Base-by-base conservation (phyloP, 2,113 vertebrate genomes). In the Nothocercus nigrocapillus region DNA sequence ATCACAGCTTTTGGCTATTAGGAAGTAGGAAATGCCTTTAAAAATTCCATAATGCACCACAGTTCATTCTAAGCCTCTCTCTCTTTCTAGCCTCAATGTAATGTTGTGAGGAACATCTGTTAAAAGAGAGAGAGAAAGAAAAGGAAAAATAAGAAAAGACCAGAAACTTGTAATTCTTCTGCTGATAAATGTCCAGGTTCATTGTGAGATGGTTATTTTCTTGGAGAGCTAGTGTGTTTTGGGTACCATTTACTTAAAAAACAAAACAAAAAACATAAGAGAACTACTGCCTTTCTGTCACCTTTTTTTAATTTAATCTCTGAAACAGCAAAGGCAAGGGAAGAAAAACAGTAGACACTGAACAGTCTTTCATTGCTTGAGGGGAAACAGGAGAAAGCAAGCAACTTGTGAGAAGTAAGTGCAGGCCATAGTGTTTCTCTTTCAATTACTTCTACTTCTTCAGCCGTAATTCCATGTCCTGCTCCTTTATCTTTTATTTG, bases 11-110 rank as follows among this genome's bases (percentile, higher is more conserved):
- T 96, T 97, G 97, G 96, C 96, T 94, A 72, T 89, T 67, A 45
- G 80, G 80, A 85, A 96, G 95, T 92, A 97, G 97, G 96, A 98
- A 98, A 97, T 97, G 92, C 97, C 97, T 97, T 94, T 95, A 94
- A 97, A 96, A 97, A 96, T 96, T 93, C 96, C 94, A 54, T 92
- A 54, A 73, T 77, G 53, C 78, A 32, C 85, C 42, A 14, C 61
- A 89, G 90, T 47, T 89, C 81, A 69, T 82, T 72, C 64, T 94
- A 62, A 88, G 80, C 82, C 92, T 85, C 16, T 28, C 25, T 30
- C 40, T 66, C 75, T 82, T 79, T 83, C 82, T 76, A 89, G 74
- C 54, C 67, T 20, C 42, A 85, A 67, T 95, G 89, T 82, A 91
- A 75, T 90, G 62, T 87, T 88, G 92, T 93, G 77, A 90, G 77